phyloP scores from a whole-genome alignment of 2,113 vertebrate genomes.

The Malurus melanocephalus region DNA sequence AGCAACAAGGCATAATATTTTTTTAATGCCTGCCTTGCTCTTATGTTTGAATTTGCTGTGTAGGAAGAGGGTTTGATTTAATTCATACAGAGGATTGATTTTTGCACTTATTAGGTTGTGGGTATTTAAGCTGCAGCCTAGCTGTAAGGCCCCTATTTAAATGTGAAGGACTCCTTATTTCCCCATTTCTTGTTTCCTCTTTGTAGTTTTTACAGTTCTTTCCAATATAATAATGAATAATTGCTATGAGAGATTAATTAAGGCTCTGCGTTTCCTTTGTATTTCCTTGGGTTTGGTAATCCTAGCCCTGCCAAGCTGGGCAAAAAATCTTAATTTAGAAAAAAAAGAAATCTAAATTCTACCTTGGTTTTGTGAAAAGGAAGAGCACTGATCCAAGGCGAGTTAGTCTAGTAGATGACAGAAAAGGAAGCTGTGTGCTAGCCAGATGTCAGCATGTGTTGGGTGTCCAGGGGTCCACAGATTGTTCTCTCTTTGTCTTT shows the following conservation, averaged over 20 bases:
- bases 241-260: not conserved
- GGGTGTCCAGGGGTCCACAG: conserved; percentile 32
- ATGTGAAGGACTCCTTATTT: not conserved
- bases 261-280: not conserved
- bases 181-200: not conserved
- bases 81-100: not conserved
- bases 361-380: not conserved
- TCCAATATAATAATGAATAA: not conserved
- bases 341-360: not conserved
- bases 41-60: not conserved
- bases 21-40: not conserved
- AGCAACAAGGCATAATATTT: not conserved
- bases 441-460: not conserved
- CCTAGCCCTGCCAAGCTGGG: not conserved
- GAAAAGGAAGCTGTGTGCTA: not conserved
- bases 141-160: not conserved
- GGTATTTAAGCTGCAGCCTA: not conserved
- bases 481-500: conserved; percentile 68
- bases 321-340: not conserved
- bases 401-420: not conserved
- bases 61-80: not conserved
- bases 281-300: not conserved
- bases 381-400: not conserved
- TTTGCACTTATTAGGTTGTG: not conserved
- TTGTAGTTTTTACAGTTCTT: not conserved